Evolutionary conservation across 2,797 vertebrate genomes (phyloP), one percentile per base, ranked within the genome.

Genomic region (Crenuchus spilurus): DNA sequence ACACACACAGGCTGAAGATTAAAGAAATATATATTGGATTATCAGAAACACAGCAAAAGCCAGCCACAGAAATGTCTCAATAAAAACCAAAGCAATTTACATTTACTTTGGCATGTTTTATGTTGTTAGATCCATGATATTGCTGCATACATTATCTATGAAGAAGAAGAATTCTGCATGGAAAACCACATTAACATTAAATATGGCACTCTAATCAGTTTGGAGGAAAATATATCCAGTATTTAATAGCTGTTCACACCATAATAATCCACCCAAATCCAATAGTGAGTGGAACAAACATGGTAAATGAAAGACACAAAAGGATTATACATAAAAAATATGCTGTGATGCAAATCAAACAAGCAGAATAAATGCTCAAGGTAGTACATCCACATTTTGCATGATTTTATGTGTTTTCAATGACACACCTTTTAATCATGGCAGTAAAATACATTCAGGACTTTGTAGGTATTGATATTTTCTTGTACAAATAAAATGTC

Each of bases 1-100:
- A 83, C 84, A 87, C 10, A 89, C 76, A 82, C 84, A 88, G 86
- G 85, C 87, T 87, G 87, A 88, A 91, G 88, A 92, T 91, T 90
- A 92, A 91, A 88, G 87, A 87, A 90, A 88, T 87, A 84, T 85
- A 90, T 90, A 91, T 90, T 89, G 89, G 89, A 92, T 91, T 92
- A 92, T 88, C 85, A 87, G 88, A 89, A 82, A 85, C 88, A 83
- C 77, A 82, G 80, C 88, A 77, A 85, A 84, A 84, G 67, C 80
- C 89, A 90, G 85, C 89, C 89, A 81, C 81, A 87, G 60, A 7
- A 80, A 83, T 91, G 90, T 89, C 83, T 92, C 88, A 87, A 87
- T 86, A 89, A 81, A 89, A 91, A 91, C 88, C 87, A 84, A 85
- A 90, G 87, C 87, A 90, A 91, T 91, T n/a, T 91, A 90, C 84